Conservation (phyloP, 2,113 vertebrate genomes). For the Rhynchopsitta pachyrhyncha region DNA sequence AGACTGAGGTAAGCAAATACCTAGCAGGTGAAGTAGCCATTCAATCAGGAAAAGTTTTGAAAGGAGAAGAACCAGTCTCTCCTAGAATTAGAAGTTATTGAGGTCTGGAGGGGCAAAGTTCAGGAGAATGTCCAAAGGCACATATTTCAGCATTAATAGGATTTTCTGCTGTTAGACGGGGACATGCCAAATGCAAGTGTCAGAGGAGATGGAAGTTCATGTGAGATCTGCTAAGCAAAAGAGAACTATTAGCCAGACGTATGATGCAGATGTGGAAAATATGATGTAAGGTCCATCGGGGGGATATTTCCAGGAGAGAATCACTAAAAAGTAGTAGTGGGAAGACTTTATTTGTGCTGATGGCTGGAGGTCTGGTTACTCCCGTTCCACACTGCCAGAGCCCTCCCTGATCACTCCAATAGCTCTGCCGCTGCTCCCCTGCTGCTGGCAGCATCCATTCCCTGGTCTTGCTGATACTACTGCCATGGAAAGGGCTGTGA, state of each 20-base stretch:
- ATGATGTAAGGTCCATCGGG: not conserved
- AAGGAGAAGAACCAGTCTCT: not conserved
- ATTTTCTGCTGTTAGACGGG: not conserved
- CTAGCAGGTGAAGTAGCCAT: not conserved
- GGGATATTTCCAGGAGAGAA: not conserved
- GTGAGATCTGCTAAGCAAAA: not conserved
- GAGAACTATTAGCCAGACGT: not conserved
- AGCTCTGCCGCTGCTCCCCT: not conserved
- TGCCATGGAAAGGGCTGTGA: rapidly evolving
- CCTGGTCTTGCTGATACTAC: not conserved
- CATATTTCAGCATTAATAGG: not conserved
- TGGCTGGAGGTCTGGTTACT: not conserved
- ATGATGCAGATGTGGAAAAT: not conserved
- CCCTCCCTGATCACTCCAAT: not conserved
- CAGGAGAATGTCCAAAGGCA: not conserved
- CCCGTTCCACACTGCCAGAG: not conserved
- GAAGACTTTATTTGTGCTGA: not conserved
- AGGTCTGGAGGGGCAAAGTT: not conserved
- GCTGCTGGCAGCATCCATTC: not conserved
- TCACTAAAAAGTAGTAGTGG: not conserved
- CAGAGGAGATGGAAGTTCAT: not conserved
- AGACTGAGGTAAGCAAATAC: not conserved
- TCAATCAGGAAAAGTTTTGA: not conserved
- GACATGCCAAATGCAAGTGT: not conserved
- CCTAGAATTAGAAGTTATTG: not conserved